Evolutionary conservation across 92 coral and sea anemone genomes (phyloP).

Genomic region (Zoanthus sansibaricus): DNA sequence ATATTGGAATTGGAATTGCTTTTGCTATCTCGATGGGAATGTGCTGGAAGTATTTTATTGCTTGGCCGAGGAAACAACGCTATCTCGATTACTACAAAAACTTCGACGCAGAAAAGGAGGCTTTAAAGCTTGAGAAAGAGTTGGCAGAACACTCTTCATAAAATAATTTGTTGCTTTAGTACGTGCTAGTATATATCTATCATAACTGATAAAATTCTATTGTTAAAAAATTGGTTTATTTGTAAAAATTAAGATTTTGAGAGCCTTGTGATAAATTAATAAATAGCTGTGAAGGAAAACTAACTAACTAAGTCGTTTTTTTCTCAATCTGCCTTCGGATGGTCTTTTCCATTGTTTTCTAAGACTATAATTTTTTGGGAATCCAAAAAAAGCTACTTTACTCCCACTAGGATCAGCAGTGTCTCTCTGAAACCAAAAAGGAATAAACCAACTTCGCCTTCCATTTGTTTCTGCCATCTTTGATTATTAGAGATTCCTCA

Average conservation of each 20-base stretch:
- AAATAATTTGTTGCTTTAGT: background rate
- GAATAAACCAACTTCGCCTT: slow-evolving; percentile 12
- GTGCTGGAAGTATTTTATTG: slow-evolving; percentile 75
- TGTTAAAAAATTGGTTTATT: no score
- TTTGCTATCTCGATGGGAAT: slow-evolving; percentile 72
- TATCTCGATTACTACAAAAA: slow-evolving; percentile 75
- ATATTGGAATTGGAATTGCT: slow-evolving; percentile 67
- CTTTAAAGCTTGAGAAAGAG: slow-evolving; percentile 72
- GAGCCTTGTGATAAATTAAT: no score
- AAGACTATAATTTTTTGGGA: background rate
- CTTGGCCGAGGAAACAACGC: slow-evolving; percentile 80
- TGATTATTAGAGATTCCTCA: background rate
- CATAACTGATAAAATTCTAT: no score
- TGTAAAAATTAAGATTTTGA: no score
- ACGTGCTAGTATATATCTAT: background rate
- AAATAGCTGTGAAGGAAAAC: no score
- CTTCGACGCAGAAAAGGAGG: slow-evolving; percentile 85
- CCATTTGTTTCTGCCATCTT: background rate
- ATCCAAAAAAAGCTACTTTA: background rate
- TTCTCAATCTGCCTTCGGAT: background rate
- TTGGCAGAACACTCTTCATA: slow-evolving; percentile 47
- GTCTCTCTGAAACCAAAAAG: slow-evolving; percentile 27
- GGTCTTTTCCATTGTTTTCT: slow-evolving; percentile 11
- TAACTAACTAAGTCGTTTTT: background rate
- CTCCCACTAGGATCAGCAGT: background rate